phyloP scores from a whole-genome alignment of 2,113 vertebrate genomes.

The Plecotus auritus region DNA sequence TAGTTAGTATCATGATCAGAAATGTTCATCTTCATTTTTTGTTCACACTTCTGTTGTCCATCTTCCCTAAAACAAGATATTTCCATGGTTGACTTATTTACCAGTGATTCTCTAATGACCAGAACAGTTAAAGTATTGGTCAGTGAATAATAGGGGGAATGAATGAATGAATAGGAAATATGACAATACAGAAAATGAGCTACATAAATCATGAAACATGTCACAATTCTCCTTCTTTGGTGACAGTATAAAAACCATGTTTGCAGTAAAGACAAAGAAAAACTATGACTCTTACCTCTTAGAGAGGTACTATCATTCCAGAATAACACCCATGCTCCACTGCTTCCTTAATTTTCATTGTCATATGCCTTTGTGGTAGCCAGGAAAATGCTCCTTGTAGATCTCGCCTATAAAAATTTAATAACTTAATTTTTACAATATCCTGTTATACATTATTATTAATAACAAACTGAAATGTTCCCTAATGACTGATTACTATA shows the following conservation, averaged over 20 bases:
- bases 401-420: neutral
- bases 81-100: neutral
- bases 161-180: neutral
- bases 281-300: neutral
- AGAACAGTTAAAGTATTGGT: neutral
- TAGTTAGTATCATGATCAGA: neutral
- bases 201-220: neutral
- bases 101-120: neutral
- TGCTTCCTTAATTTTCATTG: neutral
- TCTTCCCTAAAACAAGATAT: neutral
- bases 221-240: neutral
- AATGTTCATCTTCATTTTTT: neutral
- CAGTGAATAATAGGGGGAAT: neutral
- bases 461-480: too few species aligned
- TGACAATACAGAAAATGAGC: neutral
- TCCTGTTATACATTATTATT: too few species aligned
- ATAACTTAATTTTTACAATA: too few species aligned
- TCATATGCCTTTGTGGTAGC: neutral
- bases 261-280: conserved; percentile 2
- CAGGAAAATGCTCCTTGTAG: neutral
- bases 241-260: neutral
- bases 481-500: too few species aligned
- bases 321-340: neutral
- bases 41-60: neutral
- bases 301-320: neutral